These are phyloP conservation scores for Gouania willdenowi DNA, from an alignment of 2,797 vertebrate genomes.

Conservation along the genomic window DNA sequence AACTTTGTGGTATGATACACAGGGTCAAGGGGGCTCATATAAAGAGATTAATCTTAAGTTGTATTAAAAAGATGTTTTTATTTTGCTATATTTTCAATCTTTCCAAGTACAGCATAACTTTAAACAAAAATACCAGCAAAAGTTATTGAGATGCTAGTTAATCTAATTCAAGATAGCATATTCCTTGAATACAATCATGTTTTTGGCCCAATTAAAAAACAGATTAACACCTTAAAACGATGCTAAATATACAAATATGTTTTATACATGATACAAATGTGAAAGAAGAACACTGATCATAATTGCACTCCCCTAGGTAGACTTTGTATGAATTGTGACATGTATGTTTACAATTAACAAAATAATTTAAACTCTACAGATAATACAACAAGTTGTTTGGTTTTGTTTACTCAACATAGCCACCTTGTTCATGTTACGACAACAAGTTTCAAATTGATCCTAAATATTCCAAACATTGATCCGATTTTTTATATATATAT, in stretches of 20 bases:
- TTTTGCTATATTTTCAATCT: no score
- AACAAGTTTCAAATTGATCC: no score
- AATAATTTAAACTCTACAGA: no score
- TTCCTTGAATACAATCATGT: conserved; percentile 59
- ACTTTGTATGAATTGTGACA: not conserved
- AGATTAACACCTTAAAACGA: conserved; percentile 57
- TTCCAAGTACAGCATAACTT: no score
- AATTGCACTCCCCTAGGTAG: not conserved
- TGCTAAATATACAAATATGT: conserved; percentile 26
- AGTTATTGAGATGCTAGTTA: conserved; percentile 22
- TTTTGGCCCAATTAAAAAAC: conserved; percentile 47
- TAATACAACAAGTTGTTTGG: no score
- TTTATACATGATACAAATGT: conserved; percentile 1
- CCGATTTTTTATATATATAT: no score
- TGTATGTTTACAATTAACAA: no score
- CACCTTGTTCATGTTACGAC: no score
- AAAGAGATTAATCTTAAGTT: not conserved
- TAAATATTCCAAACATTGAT: no score
- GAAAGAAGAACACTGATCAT: not conserved
- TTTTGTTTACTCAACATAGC: no score
- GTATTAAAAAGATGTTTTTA: not conserved
- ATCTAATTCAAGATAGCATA: conserved; percentile 33
- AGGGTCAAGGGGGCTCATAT: not conserved
- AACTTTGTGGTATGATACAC: not conserved
- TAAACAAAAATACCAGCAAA: not conserved